A percentile compares a stretch with the other conserved stretches of the same genome.
Conservation (phyloP, 2,113 vertebrate species). For the Naja naja region DNA sequence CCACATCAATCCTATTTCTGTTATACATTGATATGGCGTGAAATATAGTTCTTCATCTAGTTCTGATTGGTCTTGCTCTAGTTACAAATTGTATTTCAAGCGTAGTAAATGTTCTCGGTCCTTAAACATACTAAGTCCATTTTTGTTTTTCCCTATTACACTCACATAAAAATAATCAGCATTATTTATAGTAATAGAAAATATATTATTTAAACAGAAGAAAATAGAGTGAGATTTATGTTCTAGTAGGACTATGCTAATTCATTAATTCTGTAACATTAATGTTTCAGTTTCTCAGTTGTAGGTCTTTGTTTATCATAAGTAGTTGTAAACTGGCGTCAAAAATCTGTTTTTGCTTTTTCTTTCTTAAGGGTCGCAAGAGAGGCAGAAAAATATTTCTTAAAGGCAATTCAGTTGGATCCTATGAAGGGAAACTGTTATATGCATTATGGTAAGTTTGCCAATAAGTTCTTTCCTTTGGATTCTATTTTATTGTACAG, state of each 20-base stretch:
- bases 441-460: conserved; percentile 95
- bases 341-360: conserved; percentile 32
- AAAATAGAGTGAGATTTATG: background rate
- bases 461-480: conserved; percentile 7
- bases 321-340: background rate
- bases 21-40: background rate
- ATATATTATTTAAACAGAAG: background rate
- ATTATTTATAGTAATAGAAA: background rate
- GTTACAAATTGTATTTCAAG: background rate
- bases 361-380: conserved; percentile 85
- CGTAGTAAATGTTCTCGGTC: background rate
- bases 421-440: conserved; percentile 97
- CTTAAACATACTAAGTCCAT: background rate
- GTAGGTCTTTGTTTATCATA: background rate
- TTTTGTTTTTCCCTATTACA: background rate
- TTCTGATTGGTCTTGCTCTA: background rate
- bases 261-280: background rate
- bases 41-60: background rate
- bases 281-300: background rate
- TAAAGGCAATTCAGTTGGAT: conserved; percentile 95
- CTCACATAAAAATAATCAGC: background rate
- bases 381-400: conserved; percentile 92
- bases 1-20: background rate
- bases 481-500: conserved; percentile 33
- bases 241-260: background rate